A percentile compares a stretch with the other conserved stretches of the same genome.
Conservation (phyloP, 2,888 invertebrate genomes). For the Pandemis cinnamomeana region DNA sequence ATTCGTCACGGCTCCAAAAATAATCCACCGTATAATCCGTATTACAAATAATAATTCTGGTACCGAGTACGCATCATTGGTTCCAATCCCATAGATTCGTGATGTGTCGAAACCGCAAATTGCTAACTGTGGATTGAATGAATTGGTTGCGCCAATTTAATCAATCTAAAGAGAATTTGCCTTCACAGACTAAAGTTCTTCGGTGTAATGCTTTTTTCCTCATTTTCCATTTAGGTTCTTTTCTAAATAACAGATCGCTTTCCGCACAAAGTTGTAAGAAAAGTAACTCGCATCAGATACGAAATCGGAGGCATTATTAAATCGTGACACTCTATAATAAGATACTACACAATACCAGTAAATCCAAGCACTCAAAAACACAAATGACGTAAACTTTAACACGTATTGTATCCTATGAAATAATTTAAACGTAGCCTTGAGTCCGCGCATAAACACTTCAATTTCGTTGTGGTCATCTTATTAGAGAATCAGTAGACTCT, state of each 20-base stretch:
- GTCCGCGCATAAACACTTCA: neutral
- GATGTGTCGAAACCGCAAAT: conserved; percentile 43
- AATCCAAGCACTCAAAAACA: conserved; percentile 9
- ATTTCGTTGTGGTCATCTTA: neutral
- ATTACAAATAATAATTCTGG: conserved; percentile 10
- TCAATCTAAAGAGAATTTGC: conserved; percentile 8
- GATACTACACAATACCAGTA: neutral
- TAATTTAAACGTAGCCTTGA: neutral
- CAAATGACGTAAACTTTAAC: conserved; percentile 2
- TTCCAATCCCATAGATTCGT: conserved; percentile 41
- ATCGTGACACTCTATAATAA: neutral
- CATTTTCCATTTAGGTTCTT: too few species aligned
- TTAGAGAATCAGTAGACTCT: neutral
- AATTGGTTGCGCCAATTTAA: conserved; percentile 47
- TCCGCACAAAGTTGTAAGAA: too few species aligned
- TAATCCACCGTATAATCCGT: neutral
- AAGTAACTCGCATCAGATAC: too few species aligned
- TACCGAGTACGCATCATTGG: conserved; percentile 34
- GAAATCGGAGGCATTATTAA: too few species aligned
- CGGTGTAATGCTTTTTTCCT: too few species aligned
- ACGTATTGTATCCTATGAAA: neutral
- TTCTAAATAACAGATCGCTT: too few species aligned
- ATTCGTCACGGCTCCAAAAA: neutral
- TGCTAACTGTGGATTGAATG: conserved; percentile 41
- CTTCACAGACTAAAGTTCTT: neutral